Percentiles rank a stretch among this genome's conserved stretches.
These are phyloP conservation scores for Xiphophorus birchmanni DNA, from an alignment of 2,797 vertebrate genomes.

Conservation along the genomic window DNA sequence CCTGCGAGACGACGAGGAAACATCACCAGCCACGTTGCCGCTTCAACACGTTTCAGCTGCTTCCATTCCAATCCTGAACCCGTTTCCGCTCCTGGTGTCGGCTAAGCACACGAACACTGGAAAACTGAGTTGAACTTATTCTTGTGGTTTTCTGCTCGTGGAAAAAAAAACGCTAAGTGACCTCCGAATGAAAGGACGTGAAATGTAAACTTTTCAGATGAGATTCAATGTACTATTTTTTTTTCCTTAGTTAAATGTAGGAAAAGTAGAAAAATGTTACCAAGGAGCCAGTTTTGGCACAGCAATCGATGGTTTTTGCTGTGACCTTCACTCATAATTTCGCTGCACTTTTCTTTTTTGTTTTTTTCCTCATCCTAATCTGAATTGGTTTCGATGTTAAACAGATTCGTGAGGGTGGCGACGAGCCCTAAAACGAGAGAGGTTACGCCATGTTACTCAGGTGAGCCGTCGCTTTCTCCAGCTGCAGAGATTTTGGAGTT, in stretches of 20 bases:
- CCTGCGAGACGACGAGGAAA: background rate
- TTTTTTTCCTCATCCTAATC: background rate
- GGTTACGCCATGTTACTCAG: background rate
- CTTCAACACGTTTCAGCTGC: background rate
- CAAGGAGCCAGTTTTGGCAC: background rate
- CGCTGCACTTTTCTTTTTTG: background rate
- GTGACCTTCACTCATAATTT: background rate
- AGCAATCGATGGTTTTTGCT: background rate
- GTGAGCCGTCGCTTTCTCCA: background rate
- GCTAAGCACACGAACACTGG: background rate
- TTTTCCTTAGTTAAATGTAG: background rate
- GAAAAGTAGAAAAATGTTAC: background rate
- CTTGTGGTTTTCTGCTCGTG: background rate
- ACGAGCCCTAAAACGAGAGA: too few species aligned
- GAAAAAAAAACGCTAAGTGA: background rate
- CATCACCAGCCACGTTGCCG: background rate
- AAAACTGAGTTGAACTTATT: background rate
- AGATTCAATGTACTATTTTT: background rate
- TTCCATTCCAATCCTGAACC: background rate
- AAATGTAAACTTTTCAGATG: background rate
- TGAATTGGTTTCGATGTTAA: background rate
- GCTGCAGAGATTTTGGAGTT: background rate
- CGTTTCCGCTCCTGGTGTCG: background rate
- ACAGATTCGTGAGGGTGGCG: too few species aligned
- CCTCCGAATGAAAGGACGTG: background rate